Conservation (phyloP, 2,797 vertebrate species). For the Lepus townsendii region DNA sequence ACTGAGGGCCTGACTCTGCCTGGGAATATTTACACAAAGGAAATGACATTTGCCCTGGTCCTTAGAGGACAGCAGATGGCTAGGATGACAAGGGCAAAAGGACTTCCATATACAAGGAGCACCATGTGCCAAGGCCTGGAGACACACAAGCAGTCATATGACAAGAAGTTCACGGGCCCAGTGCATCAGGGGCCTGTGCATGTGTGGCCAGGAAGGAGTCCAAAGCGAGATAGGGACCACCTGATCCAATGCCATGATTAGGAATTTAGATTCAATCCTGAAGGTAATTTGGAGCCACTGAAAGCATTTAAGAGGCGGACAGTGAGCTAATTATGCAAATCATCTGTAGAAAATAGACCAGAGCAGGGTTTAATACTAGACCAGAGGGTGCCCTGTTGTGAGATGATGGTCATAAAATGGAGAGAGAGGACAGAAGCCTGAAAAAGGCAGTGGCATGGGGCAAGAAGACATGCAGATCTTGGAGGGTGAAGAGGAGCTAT, state of each 20-base stretch:
- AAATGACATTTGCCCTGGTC: constrained; percentile 65
- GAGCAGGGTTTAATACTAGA: neutral
- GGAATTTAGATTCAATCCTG: neutral
- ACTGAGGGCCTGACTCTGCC: neutral
- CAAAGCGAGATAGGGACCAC: neutral
- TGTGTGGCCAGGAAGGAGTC: neutral
- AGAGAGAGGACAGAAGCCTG: neutral
- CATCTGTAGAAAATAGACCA: neutral
- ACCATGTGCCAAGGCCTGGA: constrained; percentile 3
- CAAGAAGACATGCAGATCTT: neutral
- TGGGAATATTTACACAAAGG: constrained; percentile 69
- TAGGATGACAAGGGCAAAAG: neutral
- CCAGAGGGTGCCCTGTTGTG: neutral
- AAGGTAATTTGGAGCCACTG: neutral
- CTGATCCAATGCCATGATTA: neutral
- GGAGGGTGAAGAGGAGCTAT: neutral
- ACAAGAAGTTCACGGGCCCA: neutral
- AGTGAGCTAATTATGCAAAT: neutral
- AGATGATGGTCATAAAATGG: neutral
- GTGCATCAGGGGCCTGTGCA: neutral
- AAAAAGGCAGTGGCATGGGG: neutral
- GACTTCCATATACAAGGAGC: neutral
- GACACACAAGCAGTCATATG: neutral
- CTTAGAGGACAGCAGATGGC: constrained; percentile 5
- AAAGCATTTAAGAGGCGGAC: neutral